phyloP scores from a whole-genome alignment of 2,797 vertebrate species.

The Austrolebias charrua region DNA sequence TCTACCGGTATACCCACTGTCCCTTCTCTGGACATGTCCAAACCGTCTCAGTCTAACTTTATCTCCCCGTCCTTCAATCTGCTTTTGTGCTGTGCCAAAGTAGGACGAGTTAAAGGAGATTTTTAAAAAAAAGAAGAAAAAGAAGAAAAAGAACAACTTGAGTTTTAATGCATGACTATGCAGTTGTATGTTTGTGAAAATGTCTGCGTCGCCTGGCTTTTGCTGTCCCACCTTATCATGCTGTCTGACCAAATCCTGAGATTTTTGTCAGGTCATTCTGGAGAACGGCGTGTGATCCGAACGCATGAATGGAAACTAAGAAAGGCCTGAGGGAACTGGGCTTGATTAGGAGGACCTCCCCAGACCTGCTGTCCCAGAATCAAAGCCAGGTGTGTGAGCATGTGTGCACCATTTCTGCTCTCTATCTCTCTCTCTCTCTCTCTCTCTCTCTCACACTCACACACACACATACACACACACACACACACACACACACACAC shows the following conservation, averaged over 20 bases:
- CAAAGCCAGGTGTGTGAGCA: conserved; percentile 62
- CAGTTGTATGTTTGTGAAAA: conserved; percentile 11
- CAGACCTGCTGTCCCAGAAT: conserved; percentile 63
- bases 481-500: conserved; percentile 19
- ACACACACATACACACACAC: no score
- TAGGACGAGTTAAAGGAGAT: no score
- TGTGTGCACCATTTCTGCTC: conserved; percentile 19
- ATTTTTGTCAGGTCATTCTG: conserved; percentile 59
- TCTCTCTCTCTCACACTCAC: no score
- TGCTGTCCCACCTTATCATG: conserved; percentile 67
- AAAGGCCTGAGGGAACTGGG: conserved; percentile 62
- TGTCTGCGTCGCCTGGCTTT: conserved; percentile 47
- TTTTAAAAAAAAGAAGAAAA: not conserved
- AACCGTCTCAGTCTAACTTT: no score
- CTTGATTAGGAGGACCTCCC: conserved; percentile 71
- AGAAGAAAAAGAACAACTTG: not conserved
- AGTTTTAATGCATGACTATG: conserved; percentile 11
- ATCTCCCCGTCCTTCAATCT: no score
- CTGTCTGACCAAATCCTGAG: conserved; percentile 68
- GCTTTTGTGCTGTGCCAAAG: no score
- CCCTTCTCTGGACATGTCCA: no score
- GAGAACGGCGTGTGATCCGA: conserved; percentile 61
- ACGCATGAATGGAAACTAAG: conserved; percentile 53
- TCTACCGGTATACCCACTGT: no score
- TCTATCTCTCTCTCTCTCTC: no score